Percentiles rank a stretch among this genome's conserved stretches.
These are phyloP conservation scores for Gnathonemus echidnorhynchus DNA, from an alignment of 2,113 vertebrate species.

Conservation along the genomic window DNA sequence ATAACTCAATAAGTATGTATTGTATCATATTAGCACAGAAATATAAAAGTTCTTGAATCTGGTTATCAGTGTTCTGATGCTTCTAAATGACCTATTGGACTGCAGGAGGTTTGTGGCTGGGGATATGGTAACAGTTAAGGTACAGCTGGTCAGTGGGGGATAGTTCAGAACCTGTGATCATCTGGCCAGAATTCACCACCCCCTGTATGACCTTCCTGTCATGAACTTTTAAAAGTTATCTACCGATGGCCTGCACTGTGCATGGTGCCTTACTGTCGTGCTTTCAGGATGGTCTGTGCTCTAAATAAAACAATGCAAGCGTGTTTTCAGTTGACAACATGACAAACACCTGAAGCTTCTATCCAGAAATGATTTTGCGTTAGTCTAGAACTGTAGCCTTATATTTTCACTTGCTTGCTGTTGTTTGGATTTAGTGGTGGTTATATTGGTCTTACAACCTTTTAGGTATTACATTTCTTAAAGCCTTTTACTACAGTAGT, in stretches of 20 bases:
- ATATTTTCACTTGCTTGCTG: too few species aligned
- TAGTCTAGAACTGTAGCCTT: too few species aligned
- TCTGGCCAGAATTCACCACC: not conserved
- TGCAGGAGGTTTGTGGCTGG: too few species aligned
- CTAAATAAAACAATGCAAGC: not conserved
- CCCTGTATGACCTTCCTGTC: not conserved
- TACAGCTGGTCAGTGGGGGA: too few species aligned
- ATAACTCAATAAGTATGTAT: not conserved
- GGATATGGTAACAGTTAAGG: too few species aligned
- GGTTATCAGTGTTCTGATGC: not conserved
- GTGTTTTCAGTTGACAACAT: not conserved
- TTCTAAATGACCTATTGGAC: not conserved
- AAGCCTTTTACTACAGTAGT: too few species aligned
- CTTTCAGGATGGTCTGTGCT: not conserved
- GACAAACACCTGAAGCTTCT: too few species aligned
- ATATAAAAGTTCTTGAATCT: not conserved
- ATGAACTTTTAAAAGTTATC: not conserved
- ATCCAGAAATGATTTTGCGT: too few species aligned
- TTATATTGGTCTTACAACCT: too few species aligned
- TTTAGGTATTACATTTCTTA: too few species aligned
- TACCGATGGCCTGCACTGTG: not conserved
- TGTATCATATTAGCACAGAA: not conserved
- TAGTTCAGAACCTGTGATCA: not conserved
- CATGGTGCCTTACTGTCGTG: not conserved
- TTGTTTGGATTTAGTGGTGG: too few species aligned